Base-by-base conservation (phyloP, 2,888 invertebrate genomes). In the Dryadula phaetusa region DNA sequence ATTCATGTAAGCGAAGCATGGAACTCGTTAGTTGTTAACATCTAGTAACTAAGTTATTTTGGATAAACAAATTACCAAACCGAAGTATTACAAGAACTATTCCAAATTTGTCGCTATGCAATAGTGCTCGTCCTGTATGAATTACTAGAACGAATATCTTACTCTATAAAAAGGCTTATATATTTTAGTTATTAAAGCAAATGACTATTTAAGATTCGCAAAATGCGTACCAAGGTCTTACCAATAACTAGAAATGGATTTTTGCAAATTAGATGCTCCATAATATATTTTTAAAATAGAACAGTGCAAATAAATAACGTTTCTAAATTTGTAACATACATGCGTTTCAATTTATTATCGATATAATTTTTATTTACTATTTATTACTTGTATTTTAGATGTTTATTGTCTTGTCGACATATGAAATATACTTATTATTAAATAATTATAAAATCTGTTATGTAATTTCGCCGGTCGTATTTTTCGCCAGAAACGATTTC, bases 71-170 rank as follows among this genome's bases (percentile, higher is more conserved):
- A 25, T 62, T 56, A 40, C 34, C 16, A 44, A 58, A 65, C 25
- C 37, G 20, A 49, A 37, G 22, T 42, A 44, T 60, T 53, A 47
- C 32, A 8, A 52, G 56, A 63, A 61, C 60, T 63, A 61, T 66
- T 66, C 46, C 20, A 47, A 66, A 42, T 61, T 61, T 69, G 69
- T 66, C 66, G 66, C 54, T 66, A 64, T 64, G 60, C 46, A 63
- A 69, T 66, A 40, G 63, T 60, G 58, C 44, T 46, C 53, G 62
- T 69, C 66, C 69, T 66, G 60, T 54, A 22, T 25, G 44, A 66
- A 63, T 69, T 60, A 32, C 42, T 37, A 28, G 44, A 25, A 58
- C 40, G 58, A 58, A 58, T 58, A 58, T 12, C 18, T 58, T 18
- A 16, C 25, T 58, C 58, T 58, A 58, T 40, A 58, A 10, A 58